A percentile compares a stretch with the other conserved stretches of the same genome.
Evolutionary conservation across 2,113 vertebrate species (phyloP).

Genomic region (Collichthys lucidus): DNA sequence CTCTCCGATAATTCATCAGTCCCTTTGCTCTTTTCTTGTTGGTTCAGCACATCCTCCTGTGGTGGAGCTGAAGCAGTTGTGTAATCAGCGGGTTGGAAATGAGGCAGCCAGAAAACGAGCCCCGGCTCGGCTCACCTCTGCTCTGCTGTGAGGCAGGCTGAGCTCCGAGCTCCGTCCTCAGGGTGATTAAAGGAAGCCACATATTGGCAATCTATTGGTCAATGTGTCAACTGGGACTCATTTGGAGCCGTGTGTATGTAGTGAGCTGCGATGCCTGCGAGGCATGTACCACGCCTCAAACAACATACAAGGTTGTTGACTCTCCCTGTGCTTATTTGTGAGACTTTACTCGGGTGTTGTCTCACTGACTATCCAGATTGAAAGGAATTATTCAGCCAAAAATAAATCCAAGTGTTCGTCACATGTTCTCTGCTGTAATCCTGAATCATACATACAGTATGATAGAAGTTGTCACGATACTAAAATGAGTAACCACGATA

Average conservation of each 20-base stretch:
- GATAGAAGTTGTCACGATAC: too few relatives aligned
- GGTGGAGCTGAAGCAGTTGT: slow-evolving; percentile 30
- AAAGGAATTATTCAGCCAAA: slow-evolving; percentile 1
- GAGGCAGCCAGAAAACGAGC: slow-evolving; percentile 38
- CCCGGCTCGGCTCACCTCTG: slow-evolving; percentile 46
- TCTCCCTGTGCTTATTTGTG: neutral
- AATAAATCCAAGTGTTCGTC: slow-evolving; percentile 1
- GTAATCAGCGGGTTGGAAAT: slow-evolving; percentile 40
- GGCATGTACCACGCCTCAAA: slow-evolving; percentile 15
- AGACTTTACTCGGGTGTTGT: neutral
- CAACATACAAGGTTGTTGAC: neutral
- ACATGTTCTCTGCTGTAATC: neutral
- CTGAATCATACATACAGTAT: neutral
- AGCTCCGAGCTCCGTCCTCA: slow-evolving; percentile 25
- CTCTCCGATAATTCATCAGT: slow-evolving; percentile 18
- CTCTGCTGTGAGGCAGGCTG: slow-evolving; percentile 1
- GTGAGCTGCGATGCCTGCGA: slow-evolving; percentile 14
- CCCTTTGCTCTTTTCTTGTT: slow-evolving; percentile 34
- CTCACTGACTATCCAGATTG: neutral
- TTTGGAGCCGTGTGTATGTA: slow-evolving; percentile 3
- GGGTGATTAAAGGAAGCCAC: slow-evolving; percentile 56
- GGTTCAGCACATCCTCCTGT: slow-evolving; percentile 62
- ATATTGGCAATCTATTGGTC: slow-evolving; percentile 57
- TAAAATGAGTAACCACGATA: too few relatives aligned
- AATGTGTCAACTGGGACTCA: slow-evolving; percentile 62